Evolutionary conservation across 2,888 invertebrate genomes (phyloP).

Genomic region (Drosophila mimetica): DNA sequence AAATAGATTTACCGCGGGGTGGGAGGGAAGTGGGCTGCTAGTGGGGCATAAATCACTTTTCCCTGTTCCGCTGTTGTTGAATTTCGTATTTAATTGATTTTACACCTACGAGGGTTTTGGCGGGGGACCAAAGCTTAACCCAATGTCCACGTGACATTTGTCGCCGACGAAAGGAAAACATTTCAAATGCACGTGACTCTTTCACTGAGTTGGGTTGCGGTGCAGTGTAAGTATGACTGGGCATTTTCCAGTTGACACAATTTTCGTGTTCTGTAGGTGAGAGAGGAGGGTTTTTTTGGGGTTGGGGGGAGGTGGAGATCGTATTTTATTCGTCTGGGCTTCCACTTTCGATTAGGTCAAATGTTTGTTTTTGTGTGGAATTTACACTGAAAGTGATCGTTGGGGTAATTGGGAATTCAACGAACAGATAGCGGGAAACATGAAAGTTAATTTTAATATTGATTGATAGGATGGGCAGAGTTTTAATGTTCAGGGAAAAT

Average conservation of each 20-base stretch:
- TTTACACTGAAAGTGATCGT: background rate
- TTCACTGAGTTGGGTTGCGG: background rate
- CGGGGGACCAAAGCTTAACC: conserved; percentile 5
- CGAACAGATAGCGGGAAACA: conserved; percentile 11
- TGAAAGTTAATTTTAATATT: conserved; percentile 14
- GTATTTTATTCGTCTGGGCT: background rate
- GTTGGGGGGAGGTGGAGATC: background rate
- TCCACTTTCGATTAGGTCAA: conserved; percentile 27
- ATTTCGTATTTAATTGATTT: conserved; percentile 46
- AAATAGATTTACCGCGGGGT: conserved; percentile 59
- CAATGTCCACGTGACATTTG: conserved; percentile 39
- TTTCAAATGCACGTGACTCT: conserved; percentile 28
- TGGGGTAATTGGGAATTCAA: conserved; percentile 1
- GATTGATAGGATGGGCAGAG: conserved; percentile 9
- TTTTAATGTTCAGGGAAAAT: background rate
- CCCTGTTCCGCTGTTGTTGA: conserved; percentile 20
- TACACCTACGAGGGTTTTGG: conserved; percentile 31
- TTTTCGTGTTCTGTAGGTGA: conserved; percentile 7
- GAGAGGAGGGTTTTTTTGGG: background rate
- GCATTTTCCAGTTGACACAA: conserved; percentile 22
- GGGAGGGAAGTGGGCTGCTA: conserved; percentile 7
- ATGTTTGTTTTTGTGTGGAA: background rate
- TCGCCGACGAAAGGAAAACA: conserved; percentile 23
- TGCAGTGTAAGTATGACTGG: conserved; percentile 15
- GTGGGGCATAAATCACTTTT: conserved; percentile 44